Base-by-base conservation (phyloP, 1,140 invertebrate genomes). In the Polypedilum pembai region DNA sequence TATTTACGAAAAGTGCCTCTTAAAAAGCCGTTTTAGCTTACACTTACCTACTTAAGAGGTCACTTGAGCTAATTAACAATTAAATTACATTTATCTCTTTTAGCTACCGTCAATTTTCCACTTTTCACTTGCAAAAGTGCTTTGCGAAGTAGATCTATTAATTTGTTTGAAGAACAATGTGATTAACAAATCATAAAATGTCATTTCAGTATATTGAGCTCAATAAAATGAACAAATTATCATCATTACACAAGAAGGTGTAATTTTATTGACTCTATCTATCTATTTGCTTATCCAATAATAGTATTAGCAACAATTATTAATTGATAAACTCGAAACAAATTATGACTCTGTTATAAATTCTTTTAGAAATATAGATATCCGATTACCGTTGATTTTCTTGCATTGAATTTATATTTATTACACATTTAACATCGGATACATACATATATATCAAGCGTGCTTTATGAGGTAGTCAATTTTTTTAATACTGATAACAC, bases 401-500 rank as follows among this genome's bases (percentile, higher is more conserved):
- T 12, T 56, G 15, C n/a, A 56, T 56, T 56, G 15, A n/a, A n/a
- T 56, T n/a, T 15, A n/a, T 56, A 12, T 56, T 56, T 56, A 56
- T 12, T 56, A n/a, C 45, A n/a, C 45, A n/a, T n/a, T 56, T n/a
- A 56, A 56, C 15, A n/a, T 4, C 3, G 45, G 24, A 33, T 33
- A 33, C n/a, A n/a, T 33, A 33, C 24, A 33, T 5, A 33, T 33
- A 33, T 56, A 56, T 56, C 15, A 56, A 4, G n/a, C 45, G n/a
- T 56, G 45, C n/a, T 56, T 56, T 56, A 56, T 56, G 45, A 56
- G 45, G 45, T 56, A 56, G 45, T 56, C 45, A 56, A n/a, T 56
- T 33, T 33, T 33, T 33, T 33, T n/a, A n/a, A 33, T n/a, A 15
- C 12, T 56, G 45, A 56, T 56, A 56, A 56, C 45, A 56, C n/a